Conservation (phyloP, 1,140 invertebrate genomes). For the Dreissena rostriformis region DNA sequence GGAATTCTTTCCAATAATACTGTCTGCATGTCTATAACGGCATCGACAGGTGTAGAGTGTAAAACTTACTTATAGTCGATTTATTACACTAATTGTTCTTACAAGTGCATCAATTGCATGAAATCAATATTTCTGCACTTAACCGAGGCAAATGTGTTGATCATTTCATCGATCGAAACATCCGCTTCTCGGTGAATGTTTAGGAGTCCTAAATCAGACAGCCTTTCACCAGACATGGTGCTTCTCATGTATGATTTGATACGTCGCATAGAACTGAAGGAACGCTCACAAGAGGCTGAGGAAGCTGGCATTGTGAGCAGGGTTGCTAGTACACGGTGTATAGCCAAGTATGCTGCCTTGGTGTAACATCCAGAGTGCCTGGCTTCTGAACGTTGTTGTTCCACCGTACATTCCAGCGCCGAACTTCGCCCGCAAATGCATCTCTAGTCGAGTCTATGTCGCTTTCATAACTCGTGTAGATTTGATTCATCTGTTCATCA, state of each 20-base stretch:
- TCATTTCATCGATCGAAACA: slow-evolving; percentile 11
- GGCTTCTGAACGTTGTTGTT: not conserved
- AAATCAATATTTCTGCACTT: slow-evolving; percentile 32
- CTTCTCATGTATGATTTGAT: slow-evolving; percentile 20
- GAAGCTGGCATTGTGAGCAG: slow-evolving; percentile 32
- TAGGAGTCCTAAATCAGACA: slow-evolving; percentile 24
- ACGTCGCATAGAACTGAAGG: slow-evolving; percentile 24
- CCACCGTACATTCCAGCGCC: slow-evolving; percentile 23
- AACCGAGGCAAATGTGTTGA: slow-evolving; percentile 30
- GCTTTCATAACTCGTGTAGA: not conserved
- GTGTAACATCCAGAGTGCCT: slow-evolving; percentile 1
- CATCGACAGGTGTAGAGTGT: not conserved
- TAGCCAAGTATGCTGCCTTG: slow-evolving; percentile 1
- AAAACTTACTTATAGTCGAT: not conserved
- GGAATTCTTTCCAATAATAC: no score
- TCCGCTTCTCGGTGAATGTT: slow-evolving; percentile 34
- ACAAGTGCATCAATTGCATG: not conserved
- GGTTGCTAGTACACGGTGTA: not conserved
- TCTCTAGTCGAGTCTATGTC: slow-evolving; percentile 18
- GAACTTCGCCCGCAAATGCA: slow-evolving; percentile 4
- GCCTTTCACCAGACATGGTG: slow-evolving; percentile 13
- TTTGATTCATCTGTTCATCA: slow-evolving; percentile 15
- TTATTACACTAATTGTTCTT: not conserved
- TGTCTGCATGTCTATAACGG: not conserved
- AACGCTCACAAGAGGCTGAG: slow-evolving; percentile 32